Base-by-base conservation (phyloP, 92 coral and sea anemone species). In the Pocillopora grandis region DNA sequence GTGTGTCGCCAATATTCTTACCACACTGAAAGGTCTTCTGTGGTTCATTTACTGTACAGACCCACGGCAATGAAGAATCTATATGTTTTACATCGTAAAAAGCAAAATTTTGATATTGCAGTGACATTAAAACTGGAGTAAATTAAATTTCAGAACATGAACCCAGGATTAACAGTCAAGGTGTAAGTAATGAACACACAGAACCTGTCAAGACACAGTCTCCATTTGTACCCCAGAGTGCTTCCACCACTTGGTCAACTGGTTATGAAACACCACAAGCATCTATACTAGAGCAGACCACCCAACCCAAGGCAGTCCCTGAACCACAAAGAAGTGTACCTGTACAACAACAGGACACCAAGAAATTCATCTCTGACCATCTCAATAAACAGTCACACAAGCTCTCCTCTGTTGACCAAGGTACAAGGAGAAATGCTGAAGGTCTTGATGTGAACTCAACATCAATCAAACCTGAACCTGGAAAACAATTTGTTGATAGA, bases 391-490 rank as follows among this genome's bases (percentile, higher is more conserved):
- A 59, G 48, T 15, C 77, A 11, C 69, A 81, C 58, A 33, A 33
- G 12, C 19, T 17, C 11, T 48, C 49, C 1, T 80, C 76, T 35
- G 55, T 49, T 12, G 18, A 16, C 42, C 52, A 68, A 35, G n/a
- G 12, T 12, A 36, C 76, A 70, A 14, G 33, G 9, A 58, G 21
- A 19, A 81, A 77, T 52, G 19, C 21, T 35, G 76, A 69, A 71
- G 85, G 85, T 2, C 69, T 70, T 37, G 61, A 81, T 71, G 2
- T 71, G 69, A 71, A 58, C 36, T 81, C 77, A 0, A n/a, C 55
- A 8, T 68, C 58, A 2, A 71, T 70, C 1, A 77, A 71, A 11
- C 60, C 14, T 16, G 84, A 79, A 62, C 55, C 69, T 1, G 42
- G 65, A 35, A 72, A 79, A 70, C 21, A 37, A 18, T 10, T 1